Evolutionary conservation across 2,113 vertebrate species (phyloP), one percentile per base, ranked within the genome.

Genomic region (Nycticebus coucang): DNA sequence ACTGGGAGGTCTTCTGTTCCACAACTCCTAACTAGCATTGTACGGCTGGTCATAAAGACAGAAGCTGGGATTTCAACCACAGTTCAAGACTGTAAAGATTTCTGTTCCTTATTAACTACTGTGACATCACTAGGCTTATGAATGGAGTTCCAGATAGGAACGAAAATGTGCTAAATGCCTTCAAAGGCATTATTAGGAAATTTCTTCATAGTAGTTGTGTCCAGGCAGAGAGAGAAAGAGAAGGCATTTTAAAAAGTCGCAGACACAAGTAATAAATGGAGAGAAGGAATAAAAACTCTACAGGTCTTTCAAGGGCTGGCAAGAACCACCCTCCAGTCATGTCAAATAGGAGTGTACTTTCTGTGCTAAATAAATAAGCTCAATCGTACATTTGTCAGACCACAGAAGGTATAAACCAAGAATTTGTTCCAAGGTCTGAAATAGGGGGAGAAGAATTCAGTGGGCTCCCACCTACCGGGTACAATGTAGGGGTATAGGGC

Each of bases 21-120:
- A 72, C 91, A 87, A 59, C 59, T 97, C 84, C 88, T 64, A 89
- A 81, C 91, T 11, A 78, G 41, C 35, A 96, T 97, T 94, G 79
- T 93, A 80, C 71, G 90, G 26, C 78, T 66, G 62, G 92, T 82
- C 96, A 94, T 95, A 92, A 96, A 98, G 97, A 97, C 86, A 97
- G 97, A 96, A 98, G 96, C 92, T 79, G 91, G 62, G 72, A 96
- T 96, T 98, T 98, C 98, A 98, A 95, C 97, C 98, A 96, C 87
- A 93, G 94, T 0, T 41, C 97, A 98, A 97, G 94, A 97, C 98
- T 94, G 71, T 98, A 98, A 98, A 98, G 97, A 97, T 98, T 98
- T 98, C 96, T 97, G 60, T 89, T 95, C 95, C 87, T 98, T 98
- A 97, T 98, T 98, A 98, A 98, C 97, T 96, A 95, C 97, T 37